Conservation (phyloP, 2,888 invertebrate genomes). For the Nudaria mundana region DNA sequence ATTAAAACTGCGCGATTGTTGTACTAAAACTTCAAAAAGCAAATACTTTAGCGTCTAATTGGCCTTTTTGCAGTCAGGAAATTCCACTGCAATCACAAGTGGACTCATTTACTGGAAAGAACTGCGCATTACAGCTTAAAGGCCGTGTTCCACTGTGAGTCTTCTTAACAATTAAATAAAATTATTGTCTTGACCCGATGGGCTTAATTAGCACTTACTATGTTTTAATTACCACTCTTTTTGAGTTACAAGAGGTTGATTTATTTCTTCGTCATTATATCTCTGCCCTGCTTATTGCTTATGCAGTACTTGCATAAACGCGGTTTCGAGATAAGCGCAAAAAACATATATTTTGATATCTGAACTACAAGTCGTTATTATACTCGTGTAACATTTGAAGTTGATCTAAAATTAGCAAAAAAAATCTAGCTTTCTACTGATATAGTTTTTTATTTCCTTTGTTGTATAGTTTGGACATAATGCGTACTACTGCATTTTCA, state of each 20-base stretch:
- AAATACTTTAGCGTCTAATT: slow-evolving; percentile 29
- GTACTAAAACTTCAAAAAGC: slow-evolving; percentile 14
- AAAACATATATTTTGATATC: too few relatives aligned
- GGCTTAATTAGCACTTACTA: slow-evolving; percentile 34
- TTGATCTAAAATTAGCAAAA: too few relatives aligned
- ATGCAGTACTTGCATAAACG: too few relatives aligned
- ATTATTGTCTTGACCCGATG: slow-evolving; percentile 30
- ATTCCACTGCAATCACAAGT: slow-evolving; percentile 26
- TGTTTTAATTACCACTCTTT: slow-evolving; percentile 30
- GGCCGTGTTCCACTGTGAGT: slow-evolving; percentile 17
- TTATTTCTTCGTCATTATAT: too few relatives aligned
- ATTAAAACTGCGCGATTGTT: slow-evolving; percentile 1
- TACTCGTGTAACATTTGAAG: too few relatives aligned
- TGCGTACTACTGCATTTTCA: too few relatives aligned
- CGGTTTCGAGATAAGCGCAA: too few relatives aligned
- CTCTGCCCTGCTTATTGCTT: too few relatives aligned
- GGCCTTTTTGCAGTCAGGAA: slow-evolving; percentile 22
- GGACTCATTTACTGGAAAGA: slow-evolving; percentile 27
- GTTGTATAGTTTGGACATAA: too few relatives aligned
- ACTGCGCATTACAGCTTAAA: slow-evolving; percentile 26
- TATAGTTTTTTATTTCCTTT: too few relatives aligned
- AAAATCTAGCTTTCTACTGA: too few relatives aligned
- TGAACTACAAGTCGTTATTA: too few relatives aligned
- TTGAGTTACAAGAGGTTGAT: slow-evolving; percentile 19
- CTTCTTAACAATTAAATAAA: slow-evolving; percentile 30